Evolutionary conservation across 2,113 vertebrate species (phyloP).

Genomic region (Morone chrysops): DNA sequence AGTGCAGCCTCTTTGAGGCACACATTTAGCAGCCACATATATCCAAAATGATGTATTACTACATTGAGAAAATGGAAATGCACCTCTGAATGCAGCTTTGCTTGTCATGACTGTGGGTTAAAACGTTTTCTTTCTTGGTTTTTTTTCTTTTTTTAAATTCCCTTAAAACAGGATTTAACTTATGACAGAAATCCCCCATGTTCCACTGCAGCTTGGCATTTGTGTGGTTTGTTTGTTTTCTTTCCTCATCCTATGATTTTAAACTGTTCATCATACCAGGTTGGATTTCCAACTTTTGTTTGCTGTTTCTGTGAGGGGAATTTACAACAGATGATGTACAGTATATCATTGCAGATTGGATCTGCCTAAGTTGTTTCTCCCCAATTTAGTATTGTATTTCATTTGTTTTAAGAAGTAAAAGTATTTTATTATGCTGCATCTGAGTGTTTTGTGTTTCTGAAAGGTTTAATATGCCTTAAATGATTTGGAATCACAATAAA

Average conservation of each 20-base stretch:
- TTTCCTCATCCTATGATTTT: slow-evolving; percentile 10
- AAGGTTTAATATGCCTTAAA: slow-evolving; percentile 37
- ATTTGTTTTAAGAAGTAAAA: slow-evolving; percentile 53
- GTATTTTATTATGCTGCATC: slow-evolving; percentile 57
- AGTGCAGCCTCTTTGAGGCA: neutral
- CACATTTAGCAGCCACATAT: neutral
- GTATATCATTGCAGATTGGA: slow-evolving; percentile 38
- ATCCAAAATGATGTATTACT: slow-evolving; percentile 18
- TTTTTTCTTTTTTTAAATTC: neutral
- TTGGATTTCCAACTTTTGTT: slow-evolving; percentile 17
- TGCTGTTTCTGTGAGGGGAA: slow-evolving; percentile 16
- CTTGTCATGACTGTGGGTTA: neutral
- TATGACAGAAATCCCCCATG: neutral
- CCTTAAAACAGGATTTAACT: neutral
- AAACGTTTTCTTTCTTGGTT: neutral
- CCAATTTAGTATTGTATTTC: slow-evolving; percentile 35
- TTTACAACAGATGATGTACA: slow-evolving; percentile 42
- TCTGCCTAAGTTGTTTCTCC: slow-evolving; percentile 35
- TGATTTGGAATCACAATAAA: slow-evolving; percentile 59
- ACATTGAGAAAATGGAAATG: slow-evolving; percentile 5
- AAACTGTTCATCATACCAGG: slow-evolving; percentile 16
- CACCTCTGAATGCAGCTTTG: slow-evolving; percentile 28
- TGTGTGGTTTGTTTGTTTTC: slow-evolving; percentile 5
- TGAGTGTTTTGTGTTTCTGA: slow-evolving; percentile 17
- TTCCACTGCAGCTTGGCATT: slow-evolving; percentile 16